A percentile compares a stretch with the other conserved stretches of the same genome.
Evolutionary conservation across 2,113 vertebrate species (phyloP).

Genomic region (Galemys pyrenaicus): DNA sequence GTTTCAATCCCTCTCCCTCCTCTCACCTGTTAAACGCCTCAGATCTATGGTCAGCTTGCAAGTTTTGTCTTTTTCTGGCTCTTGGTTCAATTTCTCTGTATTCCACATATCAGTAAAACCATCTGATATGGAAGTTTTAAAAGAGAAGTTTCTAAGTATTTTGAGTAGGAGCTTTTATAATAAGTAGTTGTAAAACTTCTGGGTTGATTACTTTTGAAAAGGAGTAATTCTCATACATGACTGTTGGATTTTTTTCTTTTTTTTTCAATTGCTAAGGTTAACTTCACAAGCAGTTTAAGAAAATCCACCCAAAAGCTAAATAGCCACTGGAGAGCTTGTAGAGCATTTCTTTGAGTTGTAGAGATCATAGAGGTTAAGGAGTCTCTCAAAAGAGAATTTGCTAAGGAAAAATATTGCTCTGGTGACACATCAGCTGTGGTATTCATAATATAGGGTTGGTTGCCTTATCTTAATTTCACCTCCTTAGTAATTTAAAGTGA

Average conservation of each 20-base stretch:
- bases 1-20: too few species aligned
- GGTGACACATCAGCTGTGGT: not conserved
- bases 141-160: conserved; percentile 17
- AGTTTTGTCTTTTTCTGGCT: too few species aligned
- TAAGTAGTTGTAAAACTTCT: not conserved
- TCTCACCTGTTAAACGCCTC: too few species aligned
- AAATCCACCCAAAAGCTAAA: not conserved
- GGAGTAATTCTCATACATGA: not conserved
- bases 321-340: not conserved
- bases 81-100: too few species aligned
- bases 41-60: too few species aligned
- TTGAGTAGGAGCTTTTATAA: not conserved
- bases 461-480: not conserved
- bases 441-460: not conserved
- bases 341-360: too few species aligned
- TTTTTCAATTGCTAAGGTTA: not conserved
- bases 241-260: not conserved
- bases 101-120: too few species aligned
- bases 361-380: not conserved
- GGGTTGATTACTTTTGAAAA: not conserved
- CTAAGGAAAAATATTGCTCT: not conserved
- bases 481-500: not conserved
- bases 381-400: not conserved
- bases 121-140: too few species aligned
- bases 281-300: not conserved